A percentile compares a stretch with the other conserved stretches of the same genome.
Evolutionary conservation across 2,113 vertebrate genomes (phyloP).

Genomic region (Tricholaema leucomelas): DNA sequence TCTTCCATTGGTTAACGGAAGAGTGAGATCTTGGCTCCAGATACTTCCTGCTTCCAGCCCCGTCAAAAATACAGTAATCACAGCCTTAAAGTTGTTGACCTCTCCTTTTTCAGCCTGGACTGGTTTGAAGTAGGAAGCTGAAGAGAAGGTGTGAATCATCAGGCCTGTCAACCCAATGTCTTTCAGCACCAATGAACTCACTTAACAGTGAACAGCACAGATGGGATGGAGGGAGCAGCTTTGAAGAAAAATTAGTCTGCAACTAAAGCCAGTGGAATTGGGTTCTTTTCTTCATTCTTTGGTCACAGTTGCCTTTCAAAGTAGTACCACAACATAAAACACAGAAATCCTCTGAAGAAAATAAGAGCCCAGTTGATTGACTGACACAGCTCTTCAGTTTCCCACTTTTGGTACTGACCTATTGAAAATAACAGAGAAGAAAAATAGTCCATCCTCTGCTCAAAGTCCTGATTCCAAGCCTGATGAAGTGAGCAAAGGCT

Average conservation of each 20-base stretch:
- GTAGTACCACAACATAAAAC: not conserved
- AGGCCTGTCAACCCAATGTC: constrained; percentile 5
- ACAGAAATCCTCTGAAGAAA: not conserved
- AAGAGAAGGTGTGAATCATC: constrained; percentile 34
- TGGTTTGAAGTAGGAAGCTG: constrained; percentile 1
- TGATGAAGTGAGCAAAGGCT: not conserved
- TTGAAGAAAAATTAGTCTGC: not conserved
- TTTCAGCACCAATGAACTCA: constrained; percentile 3
- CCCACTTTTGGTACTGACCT: not conserved
- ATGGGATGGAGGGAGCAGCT: not conserved
- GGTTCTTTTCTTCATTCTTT: not conserved
- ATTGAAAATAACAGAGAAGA: not conserved
- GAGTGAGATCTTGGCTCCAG: not conserved
- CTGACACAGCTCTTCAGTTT: not conserved
- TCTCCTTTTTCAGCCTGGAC: not conserved
- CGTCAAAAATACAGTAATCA: not conserved
- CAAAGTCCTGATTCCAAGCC: not conserved
- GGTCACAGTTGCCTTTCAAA: not conserved
- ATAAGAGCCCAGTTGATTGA: not conserved
- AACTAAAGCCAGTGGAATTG: not conserved
- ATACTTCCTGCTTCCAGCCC: not conserved
- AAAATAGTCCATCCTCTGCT: not conserved
- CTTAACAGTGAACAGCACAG: not conserved
- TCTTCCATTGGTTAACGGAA: constrained; percentile 5
- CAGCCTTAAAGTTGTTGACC: not conserved